Conservation (phyloP, 2,797 vertebrate species). For the Malacoctenus gilli region DNA sequence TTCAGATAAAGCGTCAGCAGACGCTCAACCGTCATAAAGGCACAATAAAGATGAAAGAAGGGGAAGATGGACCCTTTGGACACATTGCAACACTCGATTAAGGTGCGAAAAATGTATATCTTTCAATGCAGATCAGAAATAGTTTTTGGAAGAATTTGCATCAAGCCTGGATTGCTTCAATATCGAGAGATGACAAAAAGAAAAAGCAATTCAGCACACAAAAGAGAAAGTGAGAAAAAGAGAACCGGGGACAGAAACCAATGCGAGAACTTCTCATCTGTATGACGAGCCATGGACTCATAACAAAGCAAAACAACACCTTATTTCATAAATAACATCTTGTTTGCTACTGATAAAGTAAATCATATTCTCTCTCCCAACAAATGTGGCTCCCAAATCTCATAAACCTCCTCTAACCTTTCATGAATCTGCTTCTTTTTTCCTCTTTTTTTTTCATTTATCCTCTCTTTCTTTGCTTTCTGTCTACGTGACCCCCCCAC, state of each 20-base stretch:
- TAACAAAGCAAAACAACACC: slow-evolving; percentile 57
- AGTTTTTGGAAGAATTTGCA: too few species aligned
- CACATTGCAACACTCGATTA: too few species aligned
- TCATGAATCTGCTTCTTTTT: slow-evolving; percentile 58
- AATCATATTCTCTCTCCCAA: slow-evolving; percentile 66
- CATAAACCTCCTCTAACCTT: slow-evolving; percentile 72
- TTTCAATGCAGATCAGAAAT: too few species aligned
- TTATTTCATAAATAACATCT: slow-evolving; percentile 70
- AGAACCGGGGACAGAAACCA: background rate
- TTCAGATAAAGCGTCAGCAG: too few species aligned
- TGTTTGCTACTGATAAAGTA: slow-evolving; percentile 70
- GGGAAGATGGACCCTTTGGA: too few species aligned
- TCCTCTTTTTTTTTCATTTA: slow-evolving; percentile 16
- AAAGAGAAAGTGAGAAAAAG: slow-evolving; percentile 4
- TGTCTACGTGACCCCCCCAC: slow-evolving; percentile 27
- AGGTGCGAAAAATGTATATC: too few species aligned
- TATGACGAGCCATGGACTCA: slow-evolving; percentile 34
- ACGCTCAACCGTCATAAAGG: too few species aligned
- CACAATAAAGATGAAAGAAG: too few species aligned
- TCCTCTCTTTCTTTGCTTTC: slow-evolving; percentile 52
- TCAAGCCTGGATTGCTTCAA: too few species aligned
- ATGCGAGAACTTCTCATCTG: slow-evolving; percentile 29
- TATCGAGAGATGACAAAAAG: slow-evolving; percentile 7
- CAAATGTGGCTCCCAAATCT: slow-evolving; percentile 70
- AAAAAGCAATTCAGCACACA: slow-evolving; percentile 13